phyloP scores from a whole-genome alignment of 2,888 invertebrate genomes.

The Bombylius major region DNA sequence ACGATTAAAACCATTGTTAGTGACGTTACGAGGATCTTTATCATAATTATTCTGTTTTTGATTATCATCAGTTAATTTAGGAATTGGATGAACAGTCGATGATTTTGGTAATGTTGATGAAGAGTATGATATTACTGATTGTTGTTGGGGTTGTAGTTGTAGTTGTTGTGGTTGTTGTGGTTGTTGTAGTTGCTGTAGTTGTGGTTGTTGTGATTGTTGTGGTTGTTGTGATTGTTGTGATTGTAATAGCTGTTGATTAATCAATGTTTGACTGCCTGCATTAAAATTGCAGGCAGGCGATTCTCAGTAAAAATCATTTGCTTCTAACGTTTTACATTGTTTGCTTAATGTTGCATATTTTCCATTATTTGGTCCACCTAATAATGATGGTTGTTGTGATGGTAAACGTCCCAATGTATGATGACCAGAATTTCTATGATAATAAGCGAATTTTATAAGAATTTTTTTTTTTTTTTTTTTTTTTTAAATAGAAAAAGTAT shows the following conservation, averaged over 20 bases:
- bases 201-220: slow-evolving; percentile 33
- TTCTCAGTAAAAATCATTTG: slow-evolving; percentile 91
- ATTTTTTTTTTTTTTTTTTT: neutral
- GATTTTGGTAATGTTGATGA: slow-evolving; percentile 35
- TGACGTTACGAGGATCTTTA: slow-evolving; percentile 36
- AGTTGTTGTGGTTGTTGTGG: slow-evolving; percentile 31
- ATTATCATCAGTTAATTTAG: slow-evolving; percentile 24
- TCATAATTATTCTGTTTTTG: slow-evolving; percentile 24
- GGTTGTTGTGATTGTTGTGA: slow-evolving; percentile 31
- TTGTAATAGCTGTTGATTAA: slow-evolving; percentile 12
- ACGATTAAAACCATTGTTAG: slow-evolving; percentile 36
- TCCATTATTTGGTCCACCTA: slow-evolving; percentile 56
- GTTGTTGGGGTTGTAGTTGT: slow-evolving; percentile 24
- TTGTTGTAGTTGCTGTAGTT: slow-evolving; percentile 20
- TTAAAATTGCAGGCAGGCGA: slow-evolving; percentile 43
- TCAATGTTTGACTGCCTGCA: slow-evolving; percentile 31
- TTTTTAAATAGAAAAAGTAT: neutral
- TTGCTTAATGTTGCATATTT: slow-evolving; percentile 92
- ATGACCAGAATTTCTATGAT: slow-evolving; percentile 29
- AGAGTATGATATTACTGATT: slow-evolving; percentile 21
- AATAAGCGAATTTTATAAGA: neutral
- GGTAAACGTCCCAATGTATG: slow-evolving; percentile 56
- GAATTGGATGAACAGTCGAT: slow-evolving; percentile 29
- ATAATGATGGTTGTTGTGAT: slow-evolving; percentile 40
- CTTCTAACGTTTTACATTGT: slow-evolving; percentile 89